Evolutionary conservation across 2,113 vertebrate genomes (phyloP), one percentile per base, ranked within the genome.

Genomic region (Globicephala melas): DNA sequence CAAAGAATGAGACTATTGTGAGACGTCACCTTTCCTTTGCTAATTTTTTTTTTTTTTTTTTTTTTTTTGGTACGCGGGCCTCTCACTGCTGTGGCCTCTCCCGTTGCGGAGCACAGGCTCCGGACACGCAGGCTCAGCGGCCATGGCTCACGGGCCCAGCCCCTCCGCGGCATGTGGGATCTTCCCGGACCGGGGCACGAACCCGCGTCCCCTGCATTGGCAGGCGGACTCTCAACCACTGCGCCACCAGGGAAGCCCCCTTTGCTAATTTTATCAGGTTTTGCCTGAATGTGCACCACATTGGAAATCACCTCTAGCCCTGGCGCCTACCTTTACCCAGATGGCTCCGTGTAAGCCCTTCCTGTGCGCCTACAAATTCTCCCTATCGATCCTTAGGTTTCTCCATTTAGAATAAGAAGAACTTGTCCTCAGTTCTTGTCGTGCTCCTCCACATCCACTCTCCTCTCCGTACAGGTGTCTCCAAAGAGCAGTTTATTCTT

Each of bases 1-100:
- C 31, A 1, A 31, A 2, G 38, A 44, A 10, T 28, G 82, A 15
- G 21, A 3, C 68, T 10, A 0, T 7, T 1, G 5, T 8, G 44
- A 31, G 74, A 17, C 11, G 10, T 21, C 23, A 9, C 36, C 60
- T 74, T 68, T 26, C 33, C 76, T 95, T 91, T n/a, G 74, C n/a
- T 38, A 33, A 83, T 53, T 71, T 8, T 18, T 50, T 47, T 47
- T 11, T 11, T 47, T 12, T 13, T 12, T 47, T 47, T 44, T 44
- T 47, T 47, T 47, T 47, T 47, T 47, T 11, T 2, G 11, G 47
- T 12, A 47, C 47, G 2, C 47, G 11, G 47, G 47, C 47, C 47
- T 47, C 47, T 47, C 47, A 47, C 47, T 11, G 47, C 11, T 47
- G 11, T 47, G 47, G 11, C 47, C 47, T 47, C 47, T 47, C 11